Evolutionary conservation across 2,888 invertebrate genomes (phyloP).

Genomic region (Frankliniella intonsa): DNA sequence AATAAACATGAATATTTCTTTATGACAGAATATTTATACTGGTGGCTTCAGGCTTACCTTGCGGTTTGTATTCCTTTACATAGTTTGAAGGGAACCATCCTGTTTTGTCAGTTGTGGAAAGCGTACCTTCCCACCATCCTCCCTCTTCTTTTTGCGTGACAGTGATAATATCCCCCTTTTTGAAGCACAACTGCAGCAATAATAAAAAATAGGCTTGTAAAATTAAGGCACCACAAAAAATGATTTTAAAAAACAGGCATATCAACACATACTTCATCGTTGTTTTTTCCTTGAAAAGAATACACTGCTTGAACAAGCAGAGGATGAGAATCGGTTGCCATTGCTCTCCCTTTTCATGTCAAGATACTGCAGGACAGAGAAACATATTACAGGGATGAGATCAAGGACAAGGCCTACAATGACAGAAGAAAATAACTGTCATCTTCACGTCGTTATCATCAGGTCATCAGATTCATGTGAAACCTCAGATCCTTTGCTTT

Average conservation of each 20-base stretch:
- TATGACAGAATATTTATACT: not conserved
- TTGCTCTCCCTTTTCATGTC: constrained; percentile 14
- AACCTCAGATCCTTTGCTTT: not conserved
- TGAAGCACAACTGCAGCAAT: constrained; percentile 73
- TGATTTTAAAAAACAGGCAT: constrained; percentile 34
- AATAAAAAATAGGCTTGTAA: constrained; percentile 33
- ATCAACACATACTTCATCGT: constrained; percentile 73
- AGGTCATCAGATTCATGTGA: not conserved
- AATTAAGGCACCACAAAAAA: not conserved
- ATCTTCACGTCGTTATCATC: not conserved
- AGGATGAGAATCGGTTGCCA: constrained; percentile 45
- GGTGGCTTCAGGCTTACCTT: constrained; percentile 44
- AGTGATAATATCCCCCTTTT: constrained; percentile 93
- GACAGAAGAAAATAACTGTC: not conserved
- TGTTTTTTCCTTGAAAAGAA: constrained; percentile 92
- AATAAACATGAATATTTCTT: constrained; percentile 22
- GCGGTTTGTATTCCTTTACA: constrained; percentile 81
- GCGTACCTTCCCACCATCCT: constrained; percentile 99
- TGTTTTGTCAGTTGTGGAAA: constrained; percentile 72
- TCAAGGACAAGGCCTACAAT: not conserved
- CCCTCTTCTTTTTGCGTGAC: constrained; percentile 94
- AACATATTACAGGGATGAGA: not conserved
- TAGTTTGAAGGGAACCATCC: constrained; percentile 99
- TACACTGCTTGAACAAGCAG: constrained; percentile 84
- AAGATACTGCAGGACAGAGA: not conserved